phyloP scores from a whole-genome alignment of 2,797 vertebrate species.

The Florisuga fusca region DNA sequence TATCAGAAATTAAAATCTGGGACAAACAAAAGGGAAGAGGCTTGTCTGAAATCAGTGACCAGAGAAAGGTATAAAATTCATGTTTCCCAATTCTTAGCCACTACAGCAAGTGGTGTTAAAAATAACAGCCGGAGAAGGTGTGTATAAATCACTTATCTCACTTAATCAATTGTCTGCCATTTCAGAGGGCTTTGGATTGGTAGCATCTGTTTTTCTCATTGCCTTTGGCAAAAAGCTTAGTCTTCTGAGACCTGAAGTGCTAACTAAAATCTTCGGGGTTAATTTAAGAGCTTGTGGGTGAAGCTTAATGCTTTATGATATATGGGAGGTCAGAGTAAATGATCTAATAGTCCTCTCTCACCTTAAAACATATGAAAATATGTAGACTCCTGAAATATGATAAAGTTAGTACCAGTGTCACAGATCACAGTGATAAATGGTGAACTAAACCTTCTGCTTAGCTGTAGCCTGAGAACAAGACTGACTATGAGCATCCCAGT shows the following conservation, averaged over 20 bases:
- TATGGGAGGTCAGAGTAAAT: conserved; percentile 42
- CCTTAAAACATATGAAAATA: conserved; percentile 63
- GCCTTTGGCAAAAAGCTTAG: conserved; percentile 55
- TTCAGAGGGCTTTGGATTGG: conserved; percentile 29
- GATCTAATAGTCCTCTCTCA: conserved; percentile 60
- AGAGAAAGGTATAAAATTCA: neutral
- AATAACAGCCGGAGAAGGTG: neutral
- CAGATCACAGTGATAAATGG: conserved; percentile 39
- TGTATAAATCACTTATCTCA: conserved; percentile 48
- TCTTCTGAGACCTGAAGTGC: conserved; percentile 47
- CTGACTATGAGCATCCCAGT: neutral
- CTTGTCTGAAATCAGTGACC: neutral
- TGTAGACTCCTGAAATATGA: conserved; percentile 34
- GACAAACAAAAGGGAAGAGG: neutral
- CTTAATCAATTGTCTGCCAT: conserved; percentile 54
- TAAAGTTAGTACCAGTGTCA: conserved; percentile 14
- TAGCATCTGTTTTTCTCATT: conserved; percentile 60
- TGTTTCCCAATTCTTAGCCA: neutral
- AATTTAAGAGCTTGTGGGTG: conserved; percentile 56
- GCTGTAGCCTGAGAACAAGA: conserved; percentile 15
- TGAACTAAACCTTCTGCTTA: conserved; percentile 47
- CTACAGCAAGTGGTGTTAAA: neutral
- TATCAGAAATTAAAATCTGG: conserved; percentile 14
- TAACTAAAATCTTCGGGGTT: conserved; percentile 62
- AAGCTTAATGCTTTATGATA: conserved; percentile 61